Evolutionary conservation across 2,888 invertebrate genomes (phyloP).

Genomic region (Girardia tigrina): DNA sequence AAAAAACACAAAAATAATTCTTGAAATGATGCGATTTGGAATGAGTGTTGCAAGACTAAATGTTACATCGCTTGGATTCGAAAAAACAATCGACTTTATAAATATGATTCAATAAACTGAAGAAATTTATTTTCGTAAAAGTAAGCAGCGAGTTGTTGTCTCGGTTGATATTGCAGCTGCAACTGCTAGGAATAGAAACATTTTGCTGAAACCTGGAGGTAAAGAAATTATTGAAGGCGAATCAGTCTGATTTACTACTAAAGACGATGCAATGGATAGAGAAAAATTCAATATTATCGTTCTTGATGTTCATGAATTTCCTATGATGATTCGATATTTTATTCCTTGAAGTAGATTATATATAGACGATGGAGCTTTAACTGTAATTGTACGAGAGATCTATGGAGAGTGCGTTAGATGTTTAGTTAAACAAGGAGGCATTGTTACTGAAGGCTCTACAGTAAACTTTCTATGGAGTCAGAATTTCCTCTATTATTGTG

Average conservation of each 20-base stretch:
- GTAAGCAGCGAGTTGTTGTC: too few relatives aligned
- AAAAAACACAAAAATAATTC: too few relatives aligned
- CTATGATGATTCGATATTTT: background rate
- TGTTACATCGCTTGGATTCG: too few relatives aligned
- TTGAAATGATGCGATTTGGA: too few relatives aligned
- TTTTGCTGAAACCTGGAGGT: too few relatives aligned
- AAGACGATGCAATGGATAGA: background rate
- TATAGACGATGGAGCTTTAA: constrained; percentile 28
- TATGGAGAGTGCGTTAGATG: background rate
- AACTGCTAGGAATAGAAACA: too few relatives aligned
- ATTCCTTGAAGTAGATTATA: background rate
- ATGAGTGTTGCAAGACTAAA: too few relatives aligned
- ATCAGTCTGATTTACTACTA: background rate
- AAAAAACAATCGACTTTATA: too few relatives aligned
- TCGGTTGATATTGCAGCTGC: too few relatives aligned
- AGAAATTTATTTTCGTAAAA: too few relatives aligned
- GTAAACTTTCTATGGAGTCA: background rate
- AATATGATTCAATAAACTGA: too few relatives aligned
- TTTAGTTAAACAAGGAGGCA: constrained; percentile 30
- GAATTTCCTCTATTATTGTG: background rate
- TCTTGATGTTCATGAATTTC: background rate
- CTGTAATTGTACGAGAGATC: constrained; percentile 26
- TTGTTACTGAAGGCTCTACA: too few relatives aligned
- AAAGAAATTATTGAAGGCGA: background rate
- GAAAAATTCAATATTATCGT: background rate